phyloP scores from a whole-genome alignment of 2,797 vertebrate genomes.

The Mus caroli region DNA sequence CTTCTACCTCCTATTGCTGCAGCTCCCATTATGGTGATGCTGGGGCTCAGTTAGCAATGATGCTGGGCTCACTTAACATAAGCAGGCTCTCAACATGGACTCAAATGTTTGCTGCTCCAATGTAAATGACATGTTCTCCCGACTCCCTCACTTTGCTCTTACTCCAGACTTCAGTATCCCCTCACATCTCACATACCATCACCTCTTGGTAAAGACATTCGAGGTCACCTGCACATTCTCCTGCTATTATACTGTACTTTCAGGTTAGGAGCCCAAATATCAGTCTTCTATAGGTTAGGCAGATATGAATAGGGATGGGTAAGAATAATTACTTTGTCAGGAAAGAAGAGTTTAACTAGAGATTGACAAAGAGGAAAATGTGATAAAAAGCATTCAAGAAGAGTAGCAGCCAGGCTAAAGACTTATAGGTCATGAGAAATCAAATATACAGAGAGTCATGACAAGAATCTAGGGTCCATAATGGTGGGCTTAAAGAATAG shows the following conservation, averaged over 20 bases:
- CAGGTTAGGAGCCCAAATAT: background rate
- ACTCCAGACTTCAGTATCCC: background rate
- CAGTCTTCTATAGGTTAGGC: background rate
- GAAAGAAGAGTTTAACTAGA: slow-evolving; percentile 37
- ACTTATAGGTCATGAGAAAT: background rate
- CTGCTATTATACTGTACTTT: background rate
- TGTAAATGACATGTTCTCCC: background rate
- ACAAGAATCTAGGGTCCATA: background rate
- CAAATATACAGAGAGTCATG: background rate
- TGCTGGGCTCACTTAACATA: no score
- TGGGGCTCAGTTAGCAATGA: background rate
- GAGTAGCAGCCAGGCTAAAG: background rate
- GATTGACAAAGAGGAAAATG: background rate
- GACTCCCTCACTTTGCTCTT: background rate
- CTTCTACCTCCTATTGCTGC: no score
- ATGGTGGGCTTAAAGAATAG: background rate
- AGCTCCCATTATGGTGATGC: background rate
- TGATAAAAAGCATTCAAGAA: background rate
- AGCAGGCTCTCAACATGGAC: background rate
- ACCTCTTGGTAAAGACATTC: background rate
- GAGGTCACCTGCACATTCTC: background rate
- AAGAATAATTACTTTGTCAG: background rate
- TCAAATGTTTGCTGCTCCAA: background rate
- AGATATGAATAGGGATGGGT: background rate
- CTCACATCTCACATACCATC: background rate